Base-by-base conservation (phyloP, 2,888 invertebrate species). In the Rhagium mordax region DNA sequence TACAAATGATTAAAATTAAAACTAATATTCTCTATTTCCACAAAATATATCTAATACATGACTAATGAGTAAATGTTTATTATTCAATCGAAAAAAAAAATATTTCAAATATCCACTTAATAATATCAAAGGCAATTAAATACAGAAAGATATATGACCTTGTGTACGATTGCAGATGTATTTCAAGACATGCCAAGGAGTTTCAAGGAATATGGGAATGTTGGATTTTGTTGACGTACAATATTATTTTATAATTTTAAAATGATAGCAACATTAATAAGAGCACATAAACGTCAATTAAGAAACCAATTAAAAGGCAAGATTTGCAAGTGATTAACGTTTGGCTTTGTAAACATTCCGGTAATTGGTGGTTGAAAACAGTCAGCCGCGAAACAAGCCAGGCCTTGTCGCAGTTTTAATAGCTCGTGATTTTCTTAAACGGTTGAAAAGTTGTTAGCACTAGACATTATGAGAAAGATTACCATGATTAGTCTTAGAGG, bases 371-470 rank as follows among this genome's bases (percentile, higher is more conserved):
- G 78, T 75, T 78, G 77, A 75, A 75, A 77, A 79, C 77, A 70
- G 72, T 69, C 79, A 80, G 81, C 82, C 82, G 82, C 82, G 80
- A 79, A 84, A 83, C 82, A 83, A 82, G 82, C 81, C 80, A 79
- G 81, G 81, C 80, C 83, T 84, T 85, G 86, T 86, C 86, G 86
- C 86, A 83, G 83, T 86, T 84, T 86, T 87, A 88, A 88, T 87
- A 82, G 86, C 81, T 83, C 84, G 86, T 82, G 86, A 88, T 88
- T 87, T 88, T 87, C 87, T 87, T 87, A 87, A 88, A 87, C 85
- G 87, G 86, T 86, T 85, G 87, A 87, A 87, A 87, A 87, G 87
- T 87, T 87, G 87, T 87, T 87, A 87, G 86, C 85, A 85, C 85
- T 84, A 87, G 85, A 84, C 86, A 86, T 87, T 87, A 87, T 84